These are phyloP conservation scores for Phalacrocorax brasilianus DNA, from an alignment of 2,113 vertebrate species.

Conservation along the genomic window DNA sequence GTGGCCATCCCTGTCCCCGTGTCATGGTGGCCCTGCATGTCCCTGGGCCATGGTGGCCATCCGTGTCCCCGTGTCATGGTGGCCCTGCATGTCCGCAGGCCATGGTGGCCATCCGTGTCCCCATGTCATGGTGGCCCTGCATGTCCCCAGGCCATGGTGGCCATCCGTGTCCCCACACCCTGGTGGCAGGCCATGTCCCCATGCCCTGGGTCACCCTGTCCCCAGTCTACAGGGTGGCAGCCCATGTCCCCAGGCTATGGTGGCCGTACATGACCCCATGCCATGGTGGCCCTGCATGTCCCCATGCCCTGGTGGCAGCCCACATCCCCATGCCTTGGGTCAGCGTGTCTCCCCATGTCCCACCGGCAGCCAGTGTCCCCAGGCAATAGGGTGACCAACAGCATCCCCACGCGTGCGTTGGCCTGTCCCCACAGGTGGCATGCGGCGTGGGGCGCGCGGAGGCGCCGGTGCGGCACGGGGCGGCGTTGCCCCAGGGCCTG, in stretches of 20 bases:
- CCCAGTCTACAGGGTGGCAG: neutral
- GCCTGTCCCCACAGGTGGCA: neutral
- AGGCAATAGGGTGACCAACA: neutral
- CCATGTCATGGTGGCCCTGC: neutral
- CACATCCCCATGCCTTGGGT: neutral
- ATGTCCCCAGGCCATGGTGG: neutral
- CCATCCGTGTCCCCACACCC: too few relatives aligned
- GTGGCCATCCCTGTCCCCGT: too few relatives aligned
- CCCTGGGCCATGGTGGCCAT: too few relatives aligned
- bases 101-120: neutral
- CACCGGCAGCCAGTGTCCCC: neutral
- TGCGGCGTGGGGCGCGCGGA: slow-evolving; percentile 8
- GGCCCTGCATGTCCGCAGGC: neutral
- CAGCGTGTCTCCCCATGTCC: too few relatives aligned
- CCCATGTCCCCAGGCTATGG: neutral
- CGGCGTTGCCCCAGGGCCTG: slow-evolving; percentile 3
- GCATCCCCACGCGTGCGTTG: rapidly evolving
- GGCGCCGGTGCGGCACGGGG: neutral
- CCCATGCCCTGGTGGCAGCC: neutral
- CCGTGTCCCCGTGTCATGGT: neutral
- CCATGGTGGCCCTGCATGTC: too few relatives aligned
- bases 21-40: too few relatives aligned
- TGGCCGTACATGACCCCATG: neutral
- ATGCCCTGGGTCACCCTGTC: too few relatives aligned
- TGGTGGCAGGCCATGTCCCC: too few relatives aligned